These are phyloP conservation scores for Bubalus kerabau DNA, from an alignment of 2,113 vertebrate genomes.

Conservation along the genomic window DNA sequence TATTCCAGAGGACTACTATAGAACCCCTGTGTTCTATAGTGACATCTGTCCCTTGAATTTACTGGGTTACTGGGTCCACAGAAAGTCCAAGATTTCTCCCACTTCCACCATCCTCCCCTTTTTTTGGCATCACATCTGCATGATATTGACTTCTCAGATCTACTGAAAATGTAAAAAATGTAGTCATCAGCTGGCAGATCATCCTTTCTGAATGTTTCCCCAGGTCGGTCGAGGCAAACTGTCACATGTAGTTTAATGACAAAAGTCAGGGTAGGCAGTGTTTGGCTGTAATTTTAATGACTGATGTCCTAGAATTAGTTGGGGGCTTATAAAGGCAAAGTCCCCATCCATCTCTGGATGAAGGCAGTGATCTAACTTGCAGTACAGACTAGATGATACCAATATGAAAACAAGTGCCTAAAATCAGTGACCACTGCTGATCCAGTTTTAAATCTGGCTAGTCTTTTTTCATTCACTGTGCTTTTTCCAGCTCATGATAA, in stretches of 20 bases:
- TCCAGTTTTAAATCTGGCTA: neutral
- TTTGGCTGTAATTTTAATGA: conserved; percentile 5
- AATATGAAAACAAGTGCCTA: neutral
- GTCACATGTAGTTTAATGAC: neutral
- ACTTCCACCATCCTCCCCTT: neutral
- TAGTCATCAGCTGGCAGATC: neutral
- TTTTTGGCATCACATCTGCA: neutral
- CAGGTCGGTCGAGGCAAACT: neutral
- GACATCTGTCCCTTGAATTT: neutral
- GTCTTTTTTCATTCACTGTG: neutral
- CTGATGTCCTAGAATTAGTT: neutral
- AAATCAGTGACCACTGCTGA: neutral
- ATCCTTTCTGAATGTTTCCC: neutral
- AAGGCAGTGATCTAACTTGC: neutral
- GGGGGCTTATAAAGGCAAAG: neutral
- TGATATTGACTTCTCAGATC: neutral
- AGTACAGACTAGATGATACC: neutral
- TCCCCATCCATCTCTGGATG: neutral
- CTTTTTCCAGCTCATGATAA: neutral
- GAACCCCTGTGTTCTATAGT: neutral
- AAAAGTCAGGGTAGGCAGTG: neutral
- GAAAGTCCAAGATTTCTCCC: neutral
- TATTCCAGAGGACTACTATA: neutral
- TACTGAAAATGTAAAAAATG: neutral
- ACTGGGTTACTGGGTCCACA: neutral